Evolutionary conservation across 2,888 invertebrate genomes (phyloP).

Genomic region (Cantharis rufa): DNA sequence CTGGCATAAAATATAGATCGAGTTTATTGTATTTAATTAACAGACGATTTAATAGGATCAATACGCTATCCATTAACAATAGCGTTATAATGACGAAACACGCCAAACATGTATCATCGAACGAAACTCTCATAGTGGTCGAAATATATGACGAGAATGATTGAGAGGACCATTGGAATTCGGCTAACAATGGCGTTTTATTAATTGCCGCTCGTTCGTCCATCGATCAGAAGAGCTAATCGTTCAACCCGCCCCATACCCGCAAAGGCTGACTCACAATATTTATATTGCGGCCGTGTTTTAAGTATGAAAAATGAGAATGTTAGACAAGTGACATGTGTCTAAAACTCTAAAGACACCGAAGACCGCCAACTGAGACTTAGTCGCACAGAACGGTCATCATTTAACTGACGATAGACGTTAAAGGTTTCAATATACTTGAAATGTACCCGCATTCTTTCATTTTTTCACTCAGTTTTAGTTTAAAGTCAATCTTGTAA

Average conservation of each 20-base stretch:
- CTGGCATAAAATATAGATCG: not conserved
- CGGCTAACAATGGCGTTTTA: slow-evolving; percentile 26
- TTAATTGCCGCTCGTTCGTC: slow-evolving; percentile 27
- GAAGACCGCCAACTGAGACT: slow-evolving; percentile 41
- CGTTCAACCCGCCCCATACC: slow-evolving; percentile 38
- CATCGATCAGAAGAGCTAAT: slow-evolving; percentile 47
- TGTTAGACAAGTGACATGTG: slow-evolving; percentile 43
- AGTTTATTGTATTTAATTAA: not conserved
- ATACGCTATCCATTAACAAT: not conserved
- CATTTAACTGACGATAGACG: slow-evolving; percentile 31
- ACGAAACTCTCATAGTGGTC: slow-evolving; percentile 12
- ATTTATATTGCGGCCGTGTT: slow-evolving; percentile 50
- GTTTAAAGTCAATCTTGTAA: not conserved
- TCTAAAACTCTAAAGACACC: slow-evolving; percentile 39
- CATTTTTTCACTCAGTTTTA: not conserved
- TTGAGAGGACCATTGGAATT: slow-evolving; percentile 26
- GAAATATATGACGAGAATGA: slow-evolving; percentile 25
- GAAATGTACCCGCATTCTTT: not conserved
- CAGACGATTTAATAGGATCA: not conserved
- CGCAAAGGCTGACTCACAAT: slow-evolving; percentile 45
- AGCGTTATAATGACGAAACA: not conserved
- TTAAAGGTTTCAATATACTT: slow-evolving; percentile 9
- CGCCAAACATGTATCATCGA: slow-evolving; percentile 18
- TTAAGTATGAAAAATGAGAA: slow-evolving; percentile 46
- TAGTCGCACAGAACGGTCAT: slow-evolving; percentile 22